Conservation (phyloP, 2,113 vertebrate genomes). For the Odontesthes bonariensis region DNA sequence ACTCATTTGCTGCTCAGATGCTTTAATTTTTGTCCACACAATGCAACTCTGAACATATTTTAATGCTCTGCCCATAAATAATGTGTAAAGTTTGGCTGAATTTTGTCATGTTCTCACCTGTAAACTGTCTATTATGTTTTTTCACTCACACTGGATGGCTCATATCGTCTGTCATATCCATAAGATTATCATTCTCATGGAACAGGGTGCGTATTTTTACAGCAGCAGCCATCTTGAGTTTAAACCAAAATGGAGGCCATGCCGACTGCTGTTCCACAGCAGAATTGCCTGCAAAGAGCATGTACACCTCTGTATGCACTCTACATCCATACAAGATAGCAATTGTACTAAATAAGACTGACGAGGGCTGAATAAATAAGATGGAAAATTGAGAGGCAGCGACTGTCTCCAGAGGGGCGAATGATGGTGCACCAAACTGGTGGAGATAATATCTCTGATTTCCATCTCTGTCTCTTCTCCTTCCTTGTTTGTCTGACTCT, state of each 20-base stretch:
- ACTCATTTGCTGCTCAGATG: neutral
- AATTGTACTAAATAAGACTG: constrained; percentile 13
- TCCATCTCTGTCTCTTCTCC: constrained; percentile 22
- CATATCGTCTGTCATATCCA: too few relatives aligned
- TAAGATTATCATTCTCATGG: too few relatives aligned
- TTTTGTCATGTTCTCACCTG: neutral
- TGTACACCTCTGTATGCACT: neutral
- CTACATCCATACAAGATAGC: neutral
- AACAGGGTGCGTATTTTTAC: neutral
- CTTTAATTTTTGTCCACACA: too few relatives aligned
- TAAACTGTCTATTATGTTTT: neutral
- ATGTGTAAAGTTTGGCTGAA: neutral
- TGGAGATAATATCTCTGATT: constrained; percentile 24
- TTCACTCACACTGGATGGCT: too few relatives aligned
- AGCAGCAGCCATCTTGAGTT: constrained; percentile 62
- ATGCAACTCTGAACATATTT: too few relatives aligned
- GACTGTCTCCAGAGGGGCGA: constrained; percentile 32
- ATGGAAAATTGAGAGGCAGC: constrained; percentile 12
- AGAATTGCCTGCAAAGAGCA: constrained; percentile 18
- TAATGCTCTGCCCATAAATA: too few relatives aligned
- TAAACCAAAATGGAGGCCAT: constrained; percentile 58
- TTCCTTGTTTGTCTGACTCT: constrained; percentile 20
- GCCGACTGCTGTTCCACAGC: constrained; percentile 21
- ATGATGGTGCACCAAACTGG: constrained; percentile 7
- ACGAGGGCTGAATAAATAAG: constrained; percentile 3